Base-by-base conservation (phyloP, 2,113 vertebrate species). In the Brevimyrus niger region DNA sequence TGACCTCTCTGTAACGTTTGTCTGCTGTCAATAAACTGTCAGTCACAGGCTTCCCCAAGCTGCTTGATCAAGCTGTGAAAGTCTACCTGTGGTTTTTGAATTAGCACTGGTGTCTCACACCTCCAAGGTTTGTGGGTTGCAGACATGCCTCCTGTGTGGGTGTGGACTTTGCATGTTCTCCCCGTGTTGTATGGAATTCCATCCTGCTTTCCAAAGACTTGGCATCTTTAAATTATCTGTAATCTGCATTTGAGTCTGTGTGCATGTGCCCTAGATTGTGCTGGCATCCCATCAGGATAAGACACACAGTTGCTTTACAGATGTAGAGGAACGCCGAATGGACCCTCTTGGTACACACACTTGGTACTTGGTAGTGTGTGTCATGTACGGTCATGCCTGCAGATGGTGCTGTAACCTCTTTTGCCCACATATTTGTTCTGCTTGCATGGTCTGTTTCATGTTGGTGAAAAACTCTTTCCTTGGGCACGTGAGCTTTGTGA, bases 361-460 rank as follows among this genome's bases (percentile, higher is more conserved):
- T n/a, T n/a, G n/a, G n/a, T 44, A 17, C 44, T 21, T 48, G n/a
- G 3, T 85, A 85, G 44, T 4, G 91, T 91, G 91, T 93, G 92
- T 88, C 90, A 91, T 96, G 95, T 96, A 96, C 95, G 93, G 95
- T 95, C 94, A 95, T 91, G 87, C 91, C 82, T 91, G 91, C 96
- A 96, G 95, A 94, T 96, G 95, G 93, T 91, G 84, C 90, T 92
- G 88, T 94, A 93, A 94, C 94, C 94, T 96, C 93, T 96, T 92
- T 48, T 84, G 84, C n/a, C 46, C 23, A 2, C 19, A 31, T 31
- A 15, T 86, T 48, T 48, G 8, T 86, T 48, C 27, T 19, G 50
- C 50, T n/a, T 19, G 13, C 13, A 19, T 13, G n/a, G 83, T 44
- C 17, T 10, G 10, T 35, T 19, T 87, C 6, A 19, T 31, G 44